These are phyloP conservation scores for Schrankia costaestrigalis DNA, from an alignment of 2,888 invertebrate genomes.

Conservation along the genomic window DNA sequence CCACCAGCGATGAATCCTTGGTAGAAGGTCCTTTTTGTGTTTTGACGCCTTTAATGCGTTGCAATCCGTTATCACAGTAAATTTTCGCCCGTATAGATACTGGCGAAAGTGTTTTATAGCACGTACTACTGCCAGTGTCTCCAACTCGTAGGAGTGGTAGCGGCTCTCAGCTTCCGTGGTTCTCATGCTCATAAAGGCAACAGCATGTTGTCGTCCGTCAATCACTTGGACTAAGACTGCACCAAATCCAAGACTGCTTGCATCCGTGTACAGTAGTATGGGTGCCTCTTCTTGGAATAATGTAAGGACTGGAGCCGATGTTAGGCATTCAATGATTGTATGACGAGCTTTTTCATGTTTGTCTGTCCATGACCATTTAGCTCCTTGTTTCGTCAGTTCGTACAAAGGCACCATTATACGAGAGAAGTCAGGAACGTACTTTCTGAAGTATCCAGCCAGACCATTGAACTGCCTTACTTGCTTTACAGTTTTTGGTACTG, in stretches of 20 bases:
- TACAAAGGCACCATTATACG: constrained; percentile 17
- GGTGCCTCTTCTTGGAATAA: constrained; percentile 8
- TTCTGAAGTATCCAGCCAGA: constrained; percentile 19
- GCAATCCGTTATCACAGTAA: neutral
- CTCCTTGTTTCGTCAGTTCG: constrained; percentile 15
- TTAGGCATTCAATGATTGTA: neutral
- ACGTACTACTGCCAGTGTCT: neutral
- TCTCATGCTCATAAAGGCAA: neutral
- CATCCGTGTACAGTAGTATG: constrained; percentile 7
- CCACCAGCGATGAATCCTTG: constrained; percentile 1
- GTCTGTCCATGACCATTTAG: constrained; percentile 20
- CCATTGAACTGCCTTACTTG: constrained; percentile 19
- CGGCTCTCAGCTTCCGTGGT: too few relatives aligned
- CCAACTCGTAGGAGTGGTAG: neutral
- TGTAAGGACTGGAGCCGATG: neutral
- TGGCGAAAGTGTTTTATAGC: neutral
- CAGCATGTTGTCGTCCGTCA: neutral
- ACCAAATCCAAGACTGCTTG: constrained; percentile 8
- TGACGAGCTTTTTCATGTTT: neutral
- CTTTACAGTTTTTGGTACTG: constrained; percentile 21
- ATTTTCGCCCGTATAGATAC: neutral
- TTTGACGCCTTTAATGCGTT: neutral
- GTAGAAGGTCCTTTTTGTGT: neutral
- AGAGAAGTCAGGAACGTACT: constrained; percentile 21
- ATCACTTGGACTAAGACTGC: neutral